Base-by-base conservation (phyloP, 2,113 vertebrate genomes). In the Chlamydotis undulata region DNA sequence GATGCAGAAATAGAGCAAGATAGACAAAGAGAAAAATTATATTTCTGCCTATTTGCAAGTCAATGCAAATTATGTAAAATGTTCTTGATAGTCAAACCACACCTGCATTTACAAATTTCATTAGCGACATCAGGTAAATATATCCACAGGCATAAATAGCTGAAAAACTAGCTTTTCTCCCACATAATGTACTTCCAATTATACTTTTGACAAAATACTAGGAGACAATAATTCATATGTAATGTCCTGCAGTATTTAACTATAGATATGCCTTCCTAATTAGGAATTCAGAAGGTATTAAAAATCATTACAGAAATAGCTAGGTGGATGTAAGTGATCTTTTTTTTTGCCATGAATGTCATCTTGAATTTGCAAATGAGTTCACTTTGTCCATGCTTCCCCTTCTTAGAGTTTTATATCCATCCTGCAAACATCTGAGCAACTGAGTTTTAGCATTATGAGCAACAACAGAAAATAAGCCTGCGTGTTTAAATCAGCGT, bases 201-300 rank as follows among this genome's bases (percentile, higher is more conserved):
- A 60, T 52, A 81, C 23, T 94, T 94, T 73, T 90, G 63, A 75
- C 59, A 68, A 93, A 96, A 90, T 67, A 77, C 24, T 75, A n/a
- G 75, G 37, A 77, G 61, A 23, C 25, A 56, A 68, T 89, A 86
- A 87, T 68, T 91, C 78, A 84, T 61, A 43, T 35, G 52, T 63
- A 92, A 85, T 16, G 21, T 88, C 39, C 83, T 83, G 59, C 25
- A 61, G 23, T 92, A 79, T 92, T 95, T 93, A 89, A 81, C 64
- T 73, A 35, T 91, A 69, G 76, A 33, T 37, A 78, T 39, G 14
- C 71, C 82, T 90, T 90, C 52, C 61, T 81, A 93, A 93, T 94
- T 94, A 93, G 57, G 74, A 90, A 89, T 94, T 76, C 78, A 70
- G 71, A 73, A 96, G 41, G 18, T 26, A 85, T 45, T 89, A 89